Base-by-base conservation (phyloP, 2,113 vertebrate genomes). In the Nasalis larvatus region DNA sequence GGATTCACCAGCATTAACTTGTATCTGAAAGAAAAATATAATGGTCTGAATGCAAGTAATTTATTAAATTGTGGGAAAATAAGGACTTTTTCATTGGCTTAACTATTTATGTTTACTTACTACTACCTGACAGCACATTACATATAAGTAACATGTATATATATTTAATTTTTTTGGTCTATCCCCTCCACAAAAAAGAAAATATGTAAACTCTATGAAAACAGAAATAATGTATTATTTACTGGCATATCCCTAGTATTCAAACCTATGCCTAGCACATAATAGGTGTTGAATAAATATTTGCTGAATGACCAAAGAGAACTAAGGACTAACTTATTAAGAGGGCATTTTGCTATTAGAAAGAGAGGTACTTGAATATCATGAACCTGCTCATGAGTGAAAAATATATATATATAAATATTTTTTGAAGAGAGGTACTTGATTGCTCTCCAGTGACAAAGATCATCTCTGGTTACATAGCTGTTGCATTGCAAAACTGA, bases 11-110 rank as follows among this genome's bases (percentile, higher is more conserved):
- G 40, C 47, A 84, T 60, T 86, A 52, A 58, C 73, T 76, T 54
- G 30, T 20, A 69, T 42, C 71, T 56, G 4, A 77, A 82, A 92
- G 18, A 20, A 89, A 86, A 88, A 92, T 37, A 73, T 56, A 73
- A 94, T 82, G 84, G 54, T n/a, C 37, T 86, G 18, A 82, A 78
- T 85, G 20, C 18, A 86, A 93, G 30, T 32, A 47, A 60, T 47
- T 60, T 73, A 93, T 74, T 89, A 92, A 96, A 58, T 89, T 81
- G 80, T 92, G 37, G 66, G 20, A 91, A 82, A 97, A 89, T 45
- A 63, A 32, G 60, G 27, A 37, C 47, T n/a, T 84, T 86, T 90
- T 90, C 32, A 49, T 8, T 66, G 12, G 49, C 42, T 92, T 86
- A 94, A 85, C 35, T 68, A 83, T 66, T 90, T 90, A 68, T 88